Conservation (phyloP, 2,797 vertebrate genomes). For the Gastrophryne carolinensis region DNA sequence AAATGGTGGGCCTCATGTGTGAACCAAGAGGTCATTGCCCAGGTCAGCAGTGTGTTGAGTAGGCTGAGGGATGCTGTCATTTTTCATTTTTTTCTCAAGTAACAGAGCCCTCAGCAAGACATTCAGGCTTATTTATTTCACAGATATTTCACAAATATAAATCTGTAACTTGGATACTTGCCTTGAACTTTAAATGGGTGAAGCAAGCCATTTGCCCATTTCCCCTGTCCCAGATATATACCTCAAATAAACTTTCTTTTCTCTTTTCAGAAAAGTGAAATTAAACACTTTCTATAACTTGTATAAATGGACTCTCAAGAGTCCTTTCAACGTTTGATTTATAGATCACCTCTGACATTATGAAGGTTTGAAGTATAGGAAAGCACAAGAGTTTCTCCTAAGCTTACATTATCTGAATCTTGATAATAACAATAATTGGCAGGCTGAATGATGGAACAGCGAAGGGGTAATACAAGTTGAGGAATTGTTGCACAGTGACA, state of each 20-base stretch:
- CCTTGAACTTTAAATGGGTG: not conserved
- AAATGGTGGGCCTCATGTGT: too few relatives aligned
- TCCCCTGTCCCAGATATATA: not conserved
- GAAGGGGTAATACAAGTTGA: not conserved
- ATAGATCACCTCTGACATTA: constrained; percentile 1
- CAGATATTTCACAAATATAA: too few relatives aligned
- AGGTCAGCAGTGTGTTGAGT: too few relatives aligned
- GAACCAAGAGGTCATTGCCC: too few relatives aligned
- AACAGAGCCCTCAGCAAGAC: too few relatives aligned
- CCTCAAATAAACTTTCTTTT: not conserved
- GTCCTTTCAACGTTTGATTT: not conserved
- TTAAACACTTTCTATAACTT: not conserved
- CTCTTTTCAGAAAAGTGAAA: not conserved
- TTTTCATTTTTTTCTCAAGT: too few relatives aligned
- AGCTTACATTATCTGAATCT: not conserved
- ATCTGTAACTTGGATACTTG: not conserved
- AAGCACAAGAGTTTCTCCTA: not conserved
- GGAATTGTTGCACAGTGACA: not conserved
- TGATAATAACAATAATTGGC: not conserved
- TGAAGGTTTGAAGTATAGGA: not conserved
- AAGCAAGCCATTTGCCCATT: not conserved
- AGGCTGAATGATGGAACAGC: not conserved
- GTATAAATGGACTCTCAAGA: not conserved
- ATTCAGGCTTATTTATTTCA: too few relatives aligned
- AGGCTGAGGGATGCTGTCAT: too few relatives aligned